phyloP scores from a whole-genome alignment of 2,888 invertebrate species.

The Meiosimyza platycephala region DNA sequence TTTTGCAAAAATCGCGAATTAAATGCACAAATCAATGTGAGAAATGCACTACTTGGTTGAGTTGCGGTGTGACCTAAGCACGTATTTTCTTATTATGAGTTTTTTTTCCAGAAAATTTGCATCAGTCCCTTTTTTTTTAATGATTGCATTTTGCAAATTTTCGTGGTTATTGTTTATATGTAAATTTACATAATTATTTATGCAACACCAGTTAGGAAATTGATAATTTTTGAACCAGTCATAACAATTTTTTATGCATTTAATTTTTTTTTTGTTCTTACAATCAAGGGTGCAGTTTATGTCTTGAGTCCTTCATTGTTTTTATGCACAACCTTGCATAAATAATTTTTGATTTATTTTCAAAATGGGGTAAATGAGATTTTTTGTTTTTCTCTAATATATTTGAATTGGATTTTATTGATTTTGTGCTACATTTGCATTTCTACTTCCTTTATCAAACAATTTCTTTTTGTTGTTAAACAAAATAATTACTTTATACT shows the following conservation, averaged over 20 bases:
- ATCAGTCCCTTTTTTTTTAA: conserved; percentile 12
- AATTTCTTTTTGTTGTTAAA: too few species aligned
- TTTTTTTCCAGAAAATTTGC: conserved; percentile 14
- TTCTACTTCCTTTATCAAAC: not conserved
- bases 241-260: not conserved
- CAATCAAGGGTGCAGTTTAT: not conserved
- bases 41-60: conserved; percentile 2
- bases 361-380: too few species aligned
- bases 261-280: too few species aligned
- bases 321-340: conserved; percentile 12
- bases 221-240: conserved; percentile 20
- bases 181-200: conserved; percentile 13
- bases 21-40: conserved; percentile 13
- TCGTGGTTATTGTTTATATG: conserved; percentile 1
- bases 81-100: not conserved
- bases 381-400: not conserved
- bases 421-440: not conserved
- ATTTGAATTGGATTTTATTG: conserved; percentile 5
- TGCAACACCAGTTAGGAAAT: conserved; percentile 25
- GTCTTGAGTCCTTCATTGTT: not conserved
- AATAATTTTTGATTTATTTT: conserved; percentile 22
- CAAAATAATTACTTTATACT: too few species aligned
- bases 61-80: not conserved
- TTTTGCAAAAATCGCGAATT: not conserved
- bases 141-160: conserved; percentile 19